Conservation (phyloP, 2,888 invertebrate genomes). For the Drosophila anceps region DNA sequence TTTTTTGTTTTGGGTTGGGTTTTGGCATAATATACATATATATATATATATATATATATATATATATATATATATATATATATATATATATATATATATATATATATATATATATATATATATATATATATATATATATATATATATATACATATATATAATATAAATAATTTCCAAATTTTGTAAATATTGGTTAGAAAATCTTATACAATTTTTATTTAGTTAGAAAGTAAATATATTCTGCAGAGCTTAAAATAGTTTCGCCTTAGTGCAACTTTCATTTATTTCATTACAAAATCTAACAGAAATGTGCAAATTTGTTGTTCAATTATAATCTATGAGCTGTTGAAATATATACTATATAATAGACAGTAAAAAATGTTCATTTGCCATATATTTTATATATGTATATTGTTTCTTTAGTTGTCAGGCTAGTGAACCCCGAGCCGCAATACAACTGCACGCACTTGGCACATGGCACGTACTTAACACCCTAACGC, state of each 20-base stretch:
- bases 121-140: too few relatives aligned
- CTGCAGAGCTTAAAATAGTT: neutral
- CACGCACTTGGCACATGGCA: conserved; percentile 48
- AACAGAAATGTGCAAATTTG: neutral
- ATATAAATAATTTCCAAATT: neutral
- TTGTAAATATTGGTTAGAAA: neutral
- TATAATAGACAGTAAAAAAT: neutral
- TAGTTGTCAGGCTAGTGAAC: conserved; percentile 20
- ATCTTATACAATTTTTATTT: neutral
- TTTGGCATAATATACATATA: neutral
- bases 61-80: too few relatives aligned
- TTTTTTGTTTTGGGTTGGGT: neutral
- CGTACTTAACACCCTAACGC: conserved; percentile 51
- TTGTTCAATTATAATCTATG: too few relatives aligned
- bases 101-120: too few relatives aligned
- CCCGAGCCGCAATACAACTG: conserved; percentile 11
- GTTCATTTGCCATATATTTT: too few relatives aligned
- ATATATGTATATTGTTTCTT: neutral
- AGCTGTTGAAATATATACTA: neutral
- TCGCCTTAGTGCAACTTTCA: neutral
- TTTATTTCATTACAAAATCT: neutral
- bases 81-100: too few relatives aligned
- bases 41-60: too few relatives aligned
- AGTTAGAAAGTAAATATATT: neutral
- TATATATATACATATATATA: neutral